Evolutionary conservation across 2,113 vertebrate genomes (phyloP).

Genomic region (Aegithalos caudatus): DNA sequence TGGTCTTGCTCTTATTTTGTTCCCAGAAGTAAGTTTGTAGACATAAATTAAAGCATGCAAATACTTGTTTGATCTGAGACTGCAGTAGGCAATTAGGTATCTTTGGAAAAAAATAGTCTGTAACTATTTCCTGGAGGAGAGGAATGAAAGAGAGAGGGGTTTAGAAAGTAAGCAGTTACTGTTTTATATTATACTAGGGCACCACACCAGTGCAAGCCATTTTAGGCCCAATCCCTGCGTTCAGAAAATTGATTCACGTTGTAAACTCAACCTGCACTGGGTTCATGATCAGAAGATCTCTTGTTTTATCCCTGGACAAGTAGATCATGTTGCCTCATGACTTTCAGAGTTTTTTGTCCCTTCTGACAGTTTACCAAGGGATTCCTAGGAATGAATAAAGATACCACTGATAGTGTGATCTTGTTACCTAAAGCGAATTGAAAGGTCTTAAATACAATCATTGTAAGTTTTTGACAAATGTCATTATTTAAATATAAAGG

Average conservation of each 20-base stretch:
- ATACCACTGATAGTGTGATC: background rate
- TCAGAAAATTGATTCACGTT: background rate
- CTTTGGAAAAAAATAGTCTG: background rate
- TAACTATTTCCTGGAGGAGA: background rate
- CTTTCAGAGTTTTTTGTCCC: background rate
- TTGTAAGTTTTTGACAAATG: background rate
- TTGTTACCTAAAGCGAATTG: background rate
- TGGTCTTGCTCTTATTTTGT: background rate
- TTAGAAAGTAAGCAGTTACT: background rate
- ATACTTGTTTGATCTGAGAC: background rate
- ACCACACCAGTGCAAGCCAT: background rate
- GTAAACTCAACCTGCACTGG: background rate
- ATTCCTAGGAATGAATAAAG: background rate
- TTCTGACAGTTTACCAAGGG: background rate
- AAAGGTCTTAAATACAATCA: background rate
- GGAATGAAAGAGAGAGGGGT: background rate
- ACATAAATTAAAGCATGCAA: background rate
- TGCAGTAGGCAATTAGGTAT: background rate
- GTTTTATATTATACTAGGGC: background rate
- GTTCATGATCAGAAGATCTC: background rate
- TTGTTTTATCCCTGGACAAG: background rate
- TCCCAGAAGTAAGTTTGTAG: background rate
- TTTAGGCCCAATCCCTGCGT: background rate
- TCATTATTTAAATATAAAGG: constrained; percentile 27
- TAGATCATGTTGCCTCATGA: background rate